Base-by-base conservation (phyloP, 2,113 vertebrate species). In the Myrmophylax atrothorax region DNA sequence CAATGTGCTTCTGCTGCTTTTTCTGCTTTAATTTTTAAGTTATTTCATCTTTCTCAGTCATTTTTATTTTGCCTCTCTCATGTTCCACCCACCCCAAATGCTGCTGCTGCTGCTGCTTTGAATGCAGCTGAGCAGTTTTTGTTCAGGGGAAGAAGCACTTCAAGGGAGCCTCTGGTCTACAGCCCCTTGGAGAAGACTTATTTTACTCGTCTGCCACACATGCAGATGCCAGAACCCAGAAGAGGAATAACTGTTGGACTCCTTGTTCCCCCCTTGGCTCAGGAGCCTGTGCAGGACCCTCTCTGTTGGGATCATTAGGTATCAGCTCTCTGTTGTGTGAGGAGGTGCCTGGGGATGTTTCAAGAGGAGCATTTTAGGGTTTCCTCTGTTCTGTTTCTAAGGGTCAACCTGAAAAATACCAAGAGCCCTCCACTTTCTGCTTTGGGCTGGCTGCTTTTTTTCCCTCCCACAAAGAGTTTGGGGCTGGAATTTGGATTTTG, bases 1-100 rank as follows among this genome's bases (percentile, higher is more conserved):
- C 38, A 55, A 40, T 2, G 3, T 9, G 24, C 46, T 64, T 10
- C 12, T 62, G 35, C 7, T 68, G 42, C 26, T 81, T 67, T 25
- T 20, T 35, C 70, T 62, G 26, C 44, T 89, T 78, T 24, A n/a
- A 38, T 83, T 75, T 58, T 40, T 15, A 64, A 50, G 14, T 18
- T 26, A 14, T 70, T 83, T 79, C 10, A 13, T 20, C 3, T 2
- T 50, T 66, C 9, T 44, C 10, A 26, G 0, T 35, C 0, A 0
- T 7, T 78, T 75, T 64, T 25, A 6, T 68, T 77, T 69, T 81
- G 14, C 15, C 8, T 56, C 29, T 66, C 6, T 38, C 17, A 17
- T n/a, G 8, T 49, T 49, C 10, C 29, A 12, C n/a, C 18, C 22
- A 3, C 13, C 12, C 28, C 31, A 44, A 31, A 25, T 14, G 35